These are phyloP conservation scores for Tinea semifulvella DNA, from an alignment of 2,888 invertebrate species.

Conservation along the genomic window DNA sequence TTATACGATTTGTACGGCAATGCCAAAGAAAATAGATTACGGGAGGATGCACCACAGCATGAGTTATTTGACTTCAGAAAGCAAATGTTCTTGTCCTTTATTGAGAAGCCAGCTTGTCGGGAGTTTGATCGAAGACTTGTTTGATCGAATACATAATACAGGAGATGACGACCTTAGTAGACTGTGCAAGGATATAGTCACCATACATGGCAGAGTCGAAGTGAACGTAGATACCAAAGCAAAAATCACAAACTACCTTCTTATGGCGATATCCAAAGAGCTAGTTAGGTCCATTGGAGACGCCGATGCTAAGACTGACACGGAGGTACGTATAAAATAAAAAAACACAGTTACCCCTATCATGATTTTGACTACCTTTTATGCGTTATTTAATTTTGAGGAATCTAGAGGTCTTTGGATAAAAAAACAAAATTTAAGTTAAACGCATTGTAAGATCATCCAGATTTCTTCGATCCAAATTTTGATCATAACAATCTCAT, in stretches of 20 bases:
- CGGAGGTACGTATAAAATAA: constrained; percentile 41
- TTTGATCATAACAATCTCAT: too few species aligned
- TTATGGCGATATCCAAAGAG: constrained; percentile 62
- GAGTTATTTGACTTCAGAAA: constrained; percentile 52
- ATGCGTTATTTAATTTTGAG: too few species aligned
- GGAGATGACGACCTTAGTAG: constrained; percentile 50
- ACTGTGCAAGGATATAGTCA: constrained; percentile 45
- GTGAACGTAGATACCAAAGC: constrained; percentile 52
- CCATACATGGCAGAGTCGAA: constrained; percentile 33
- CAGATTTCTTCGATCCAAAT: too few species aligned
- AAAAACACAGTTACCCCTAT: neutral
- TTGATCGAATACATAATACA: constrained; percentile 52
- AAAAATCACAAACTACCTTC: constrained; percentile 60
- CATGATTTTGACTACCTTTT: too few species aligned
- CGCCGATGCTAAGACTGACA: constrained; percentile 61
- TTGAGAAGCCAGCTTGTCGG: constrained; percentile 58
- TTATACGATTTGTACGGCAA: constrained; percentile 54
- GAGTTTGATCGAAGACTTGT: constrained; percentile 55
- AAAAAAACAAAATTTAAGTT: too few species aligned
- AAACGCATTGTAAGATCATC: too few species aligned
- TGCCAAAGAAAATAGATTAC: constrained; percentile 57
- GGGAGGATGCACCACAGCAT: constrained; percentile 59
- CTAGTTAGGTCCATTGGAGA: constrained; percentile 60
- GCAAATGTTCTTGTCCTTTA: constrained; percentile 53
- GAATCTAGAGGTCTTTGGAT: too few species aligned